phyloP scores from a whole-genome alignment of 2,797 vertebrate species.

The Trematomus bernacchii region DNA sequence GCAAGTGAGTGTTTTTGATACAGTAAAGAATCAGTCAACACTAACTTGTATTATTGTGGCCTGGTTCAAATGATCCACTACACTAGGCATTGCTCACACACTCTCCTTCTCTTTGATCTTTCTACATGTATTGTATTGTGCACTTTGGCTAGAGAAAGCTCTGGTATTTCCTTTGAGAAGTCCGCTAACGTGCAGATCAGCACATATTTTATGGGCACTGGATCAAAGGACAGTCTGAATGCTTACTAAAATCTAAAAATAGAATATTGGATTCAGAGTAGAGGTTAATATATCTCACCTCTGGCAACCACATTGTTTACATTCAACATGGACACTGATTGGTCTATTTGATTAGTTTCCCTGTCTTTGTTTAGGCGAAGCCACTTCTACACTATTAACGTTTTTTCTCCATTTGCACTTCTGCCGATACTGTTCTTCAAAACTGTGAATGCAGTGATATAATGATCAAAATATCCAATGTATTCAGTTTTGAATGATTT shows the following conservation, averaged over 20 bases:
- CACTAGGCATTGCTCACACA: background rate
- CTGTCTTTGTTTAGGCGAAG: conserved; percentile 8
- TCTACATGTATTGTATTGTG: conserved; percentile 54
- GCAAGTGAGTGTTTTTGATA: background rate
- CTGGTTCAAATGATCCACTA: background rate
- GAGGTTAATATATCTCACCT: conserved; percentile 71
- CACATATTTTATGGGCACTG: conserved; percentile 56
- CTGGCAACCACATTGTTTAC: conserved; percentile 68
- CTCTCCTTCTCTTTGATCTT: conserved; percentile 3
- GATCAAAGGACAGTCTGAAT: conserved; percentile 61
- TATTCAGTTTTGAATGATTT: background rate
- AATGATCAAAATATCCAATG: conserved; percentile 1
- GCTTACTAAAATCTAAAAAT: conserved; percentile 69
- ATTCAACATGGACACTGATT: conserved; percentile 47
- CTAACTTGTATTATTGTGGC: background rate
- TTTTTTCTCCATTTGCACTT: conserved; percentile 25
- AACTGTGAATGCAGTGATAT: background rate
- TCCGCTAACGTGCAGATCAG: conserved; percentile 78
- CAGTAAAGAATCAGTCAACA: background rate
- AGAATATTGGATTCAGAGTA: conserved; percentile 61
- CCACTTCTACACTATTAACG: conserved; percentile 11
- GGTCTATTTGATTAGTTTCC: conserved; percentile 45
- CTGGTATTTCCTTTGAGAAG: conserved; percentile 80
- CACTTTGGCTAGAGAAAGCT: conserved; percentile 63
- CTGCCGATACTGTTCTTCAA: background rate